These are phyloP conservation scores for Patella ulyssiponensis DNA, from an alignment of 2,888 invertebrate species.

Conservation along the genomic window DNA sequence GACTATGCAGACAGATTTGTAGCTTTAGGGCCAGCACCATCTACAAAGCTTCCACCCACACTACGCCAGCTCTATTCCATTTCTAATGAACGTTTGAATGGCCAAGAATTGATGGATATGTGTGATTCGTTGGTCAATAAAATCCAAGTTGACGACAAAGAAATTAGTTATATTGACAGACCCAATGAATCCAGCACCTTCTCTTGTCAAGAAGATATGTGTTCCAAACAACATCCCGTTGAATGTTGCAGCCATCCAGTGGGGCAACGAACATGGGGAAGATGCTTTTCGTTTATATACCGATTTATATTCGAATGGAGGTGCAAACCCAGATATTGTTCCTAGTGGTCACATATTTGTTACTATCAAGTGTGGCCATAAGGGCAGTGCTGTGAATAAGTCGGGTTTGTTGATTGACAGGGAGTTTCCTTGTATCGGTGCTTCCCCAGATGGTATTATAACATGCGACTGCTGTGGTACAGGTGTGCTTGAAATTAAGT, in stretches of 20 bases:
- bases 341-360: not conserved
- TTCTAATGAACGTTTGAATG: too few species aligned
- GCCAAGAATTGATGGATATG: too few species aligned
- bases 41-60: too few species aligned
- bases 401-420: slow-evolving; percentile 15
- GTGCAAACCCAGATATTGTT: not conserved
- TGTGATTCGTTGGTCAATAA: too few species aligned
- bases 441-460: slow-evolving; percentile 23
- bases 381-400: not conserved
- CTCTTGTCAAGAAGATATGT: not conserved
- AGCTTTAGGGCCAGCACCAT: too few species aligned
- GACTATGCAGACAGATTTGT: too few species aligned
- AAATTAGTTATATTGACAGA: not conserved
- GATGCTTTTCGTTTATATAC: not conserved
- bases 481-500: slow-evolving; percentile 25
- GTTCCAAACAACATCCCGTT: not conserved
- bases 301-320: not conserved
- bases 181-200: not conserved
- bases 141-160: too few species aligned
- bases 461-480: slow-evolving; percentile 25
- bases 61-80: too few species aligned
- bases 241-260: too few species aligned
- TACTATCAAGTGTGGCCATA: not conserved
- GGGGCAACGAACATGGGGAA: not conserved
- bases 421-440: slow-evolving; percentile 20